Conservation (phyloP, 2,888 invertebrate species). For the Minunthozetes semirufus region DNA sequence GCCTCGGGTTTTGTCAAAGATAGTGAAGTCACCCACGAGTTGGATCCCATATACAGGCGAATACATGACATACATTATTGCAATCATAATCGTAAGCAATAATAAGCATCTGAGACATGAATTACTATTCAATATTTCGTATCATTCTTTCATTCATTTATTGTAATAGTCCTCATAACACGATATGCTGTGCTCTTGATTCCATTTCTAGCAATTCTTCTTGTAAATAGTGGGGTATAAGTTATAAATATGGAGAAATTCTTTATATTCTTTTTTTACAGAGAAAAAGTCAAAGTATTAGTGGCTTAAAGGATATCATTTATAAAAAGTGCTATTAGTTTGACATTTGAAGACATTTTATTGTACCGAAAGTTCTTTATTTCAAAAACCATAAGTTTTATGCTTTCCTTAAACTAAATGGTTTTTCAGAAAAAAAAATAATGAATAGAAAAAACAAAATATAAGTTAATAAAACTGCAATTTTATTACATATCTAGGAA, state of each 20-base stretch:
- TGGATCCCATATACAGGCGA: not conserved
- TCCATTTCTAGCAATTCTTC: too few relatives aligned
- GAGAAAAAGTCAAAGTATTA: too few relatives aligned
- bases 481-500: too few relatives aligned
- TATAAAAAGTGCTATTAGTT: not conserved
- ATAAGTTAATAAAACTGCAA: too few relatives aligned
- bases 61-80: too few relatives aligned
- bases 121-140: constrained; percentile 3
- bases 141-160: not conserved
- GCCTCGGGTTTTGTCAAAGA: not conserved
- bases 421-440: not conserved
- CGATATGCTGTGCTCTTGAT: too few relatives aligned
- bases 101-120: not conserved
- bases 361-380: not conserved
- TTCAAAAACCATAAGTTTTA: not conserved
- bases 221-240: too few relatives aligned
- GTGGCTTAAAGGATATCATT: too few relatives aligned
- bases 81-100: not conserved
- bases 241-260: too few relatives aligned
- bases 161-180: too few relatives aligned
- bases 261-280: too few relatives aligned
- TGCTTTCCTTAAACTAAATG: not conserved
- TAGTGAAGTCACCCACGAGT: not conserved
- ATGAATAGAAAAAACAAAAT: not conserved
- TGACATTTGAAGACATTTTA: not conserved